Evolutionary conservation across 2,888 invertebrate species (phyloP).

Genomic region (Pandemis corylana): DNA sequence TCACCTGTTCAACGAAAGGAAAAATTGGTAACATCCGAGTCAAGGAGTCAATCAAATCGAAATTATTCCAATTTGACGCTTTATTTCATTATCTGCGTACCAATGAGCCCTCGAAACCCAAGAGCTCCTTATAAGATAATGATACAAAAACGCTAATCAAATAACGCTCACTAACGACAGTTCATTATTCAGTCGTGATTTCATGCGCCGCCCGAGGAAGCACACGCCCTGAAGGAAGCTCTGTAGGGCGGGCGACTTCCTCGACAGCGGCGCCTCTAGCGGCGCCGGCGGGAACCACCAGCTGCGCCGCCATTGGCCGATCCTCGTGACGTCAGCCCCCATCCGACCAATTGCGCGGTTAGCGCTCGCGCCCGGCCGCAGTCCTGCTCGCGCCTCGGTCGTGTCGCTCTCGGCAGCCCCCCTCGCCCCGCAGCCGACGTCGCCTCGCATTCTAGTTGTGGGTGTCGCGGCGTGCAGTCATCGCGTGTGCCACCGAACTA

Average conservation of each 20-base stretch:
- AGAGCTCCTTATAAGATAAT: slow-evolving; percentile 29
- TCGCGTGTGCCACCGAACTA: slow-evolving; percentile 81
- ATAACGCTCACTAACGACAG: slow-evolving; percentile 43
- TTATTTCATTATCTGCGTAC: slow-evolving; percentile 2
- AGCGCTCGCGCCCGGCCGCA: slow-evolving; percentile 78
- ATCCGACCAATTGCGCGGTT: slow-evolving; percentile 75
- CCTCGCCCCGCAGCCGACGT: slow-evolving; percentile 73
- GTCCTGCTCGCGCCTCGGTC: slow-evolving; percentile 80
- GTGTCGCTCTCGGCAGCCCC: slow-evolving; percentile 71
- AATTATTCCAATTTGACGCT: slow-evolving; percentile 5
- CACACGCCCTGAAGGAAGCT: slow-evolving; percentile 83
- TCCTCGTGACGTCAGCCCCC: slow-evolving; percentile 73
- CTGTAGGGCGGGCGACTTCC: slow-evolving; percentile 81
- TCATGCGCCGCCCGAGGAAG: slow-evolving; percentile 72
- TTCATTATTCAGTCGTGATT: slow-evolving; percentile 61
- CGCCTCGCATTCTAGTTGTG: slow-evolving; percentile 84
- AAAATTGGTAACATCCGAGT: background rate
- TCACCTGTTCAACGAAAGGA: background rate
- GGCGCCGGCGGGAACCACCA: slow-evolving; percentile 60
- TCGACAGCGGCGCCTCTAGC: slow-evolving; percentile 68
- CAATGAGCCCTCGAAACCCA: slow-evolving; percentile 7
- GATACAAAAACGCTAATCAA: slow-evolving; percentile 34
- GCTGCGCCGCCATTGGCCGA: slow-evolving; percentile 66
- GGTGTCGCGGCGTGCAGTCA: slow-evolving; percentile 83
- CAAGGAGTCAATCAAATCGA: background rate